Conservation (phyloP, 2,797 vertebrate genomes). For the Lophotriccus pileatus region DNA sequence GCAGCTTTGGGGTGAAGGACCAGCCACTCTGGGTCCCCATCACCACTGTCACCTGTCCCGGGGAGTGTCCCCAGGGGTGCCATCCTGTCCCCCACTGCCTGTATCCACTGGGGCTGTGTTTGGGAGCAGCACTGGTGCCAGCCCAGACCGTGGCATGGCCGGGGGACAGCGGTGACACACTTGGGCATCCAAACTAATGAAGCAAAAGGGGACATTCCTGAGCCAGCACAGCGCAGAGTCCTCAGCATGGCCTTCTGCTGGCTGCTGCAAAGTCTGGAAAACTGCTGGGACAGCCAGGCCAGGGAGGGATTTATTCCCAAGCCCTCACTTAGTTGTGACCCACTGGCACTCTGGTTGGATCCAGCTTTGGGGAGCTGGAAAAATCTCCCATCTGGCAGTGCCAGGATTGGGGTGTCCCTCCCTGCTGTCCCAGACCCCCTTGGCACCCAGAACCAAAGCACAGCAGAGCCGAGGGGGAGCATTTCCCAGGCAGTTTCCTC, state of each 20-base stretch:
- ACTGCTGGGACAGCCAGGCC: background rate
- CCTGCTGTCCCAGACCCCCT: background rate
- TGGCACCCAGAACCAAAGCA: background rate
- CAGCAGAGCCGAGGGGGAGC: fast-evolving
- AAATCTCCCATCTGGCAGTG: fast-evolving
- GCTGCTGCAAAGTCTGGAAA: background rate
- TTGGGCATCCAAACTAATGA: background rate
- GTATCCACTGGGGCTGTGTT: background rate
- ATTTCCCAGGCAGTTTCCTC: background rate
- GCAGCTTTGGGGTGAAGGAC: background rate
- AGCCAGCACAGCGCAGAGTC: background rate
- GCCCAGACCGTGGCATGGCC: background rate
- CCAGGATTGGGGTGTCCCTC: background rate
- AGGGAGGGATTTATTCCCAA: fast-evolving
- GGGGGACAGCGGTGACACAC: background rate
- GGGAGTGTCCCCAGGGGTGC: background rate
- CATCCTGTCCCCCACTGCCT: background rate
- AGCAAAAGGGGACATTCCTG: background rate
- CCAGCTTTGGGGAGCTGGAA: background rate
- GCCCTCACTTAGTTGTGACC: fast-evolving
- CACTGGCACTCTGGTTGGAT: background rate
- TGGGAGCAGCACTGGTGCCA: background rate
- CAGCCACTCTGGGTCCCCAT: fast-evolving
- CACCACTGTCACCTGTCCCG: fast-evolving
- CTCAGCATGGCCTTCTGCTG: background rate